A percentile compares a stretch with the other conserved stretches of the same genome.
Evolutionary conservation across 2,797 vertebrate genomes (phyloP).

Genomic region (Protonibea diacanthus): DNA sequence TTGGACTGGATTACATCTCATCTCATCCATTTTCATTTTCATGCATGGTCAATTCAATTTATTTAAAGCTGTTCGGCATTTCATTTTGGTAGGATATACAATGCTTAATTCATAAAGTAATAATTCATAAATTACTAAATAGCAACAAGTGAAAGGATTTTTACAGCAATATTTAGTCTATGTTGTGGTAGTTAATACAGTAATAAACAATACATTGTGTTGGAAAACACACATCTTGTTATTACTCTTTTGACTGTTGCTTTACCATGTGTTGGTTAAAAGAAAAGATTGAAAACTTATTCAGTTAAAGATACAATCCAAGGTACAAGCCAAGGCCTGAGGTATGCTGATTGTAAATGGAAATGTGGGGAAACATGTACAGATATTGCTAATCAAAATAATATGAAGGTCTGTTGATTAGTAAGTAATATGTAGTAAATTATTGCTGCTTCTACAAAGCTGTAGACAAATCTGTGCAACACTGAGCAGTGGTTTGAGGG

Average conservation of each 20-base stretch:
- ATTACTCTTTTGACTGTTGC: slow-evolving; percentile 14
- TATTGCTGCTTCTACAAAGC: background rate
- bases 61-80: background rate
- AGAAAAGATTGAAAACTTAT: slow-evolving; percentile 15
- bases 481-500: background rate
- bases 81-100: slow-evolving; percentile 2
- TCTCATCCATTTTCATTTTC: slow-evolving; percentile 21
- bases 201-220: background rate
- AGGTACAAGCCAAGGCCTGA: slow-evolving; percentile 1
- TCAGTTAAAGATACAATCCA: slow-evolving; percentile 10
- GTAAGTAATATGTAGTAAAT: background rate
- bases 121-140: background rate
- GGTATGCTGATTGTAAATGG: slow-evolving; percentile 25
- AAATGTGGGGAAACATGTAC: slow-evolving; percentile 5
- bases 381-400: slow-evolving; percentile 7
- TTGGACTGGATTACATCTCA: slow-evolving; percentile 35
- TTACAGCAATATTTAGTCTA: slow-evolving; percentile 5
- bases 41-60: slow-evolving; percentile 1
- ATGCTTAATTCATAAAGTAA: too few species aligned
- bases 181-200: background rate
- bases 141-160: slow-evolving; percentile 2
- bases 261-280: slow-evolving; percentile 28
- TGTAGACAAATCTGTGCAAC: background rate
- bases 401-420: slow-evolving; percentile 8
- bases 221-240: slow-evolving; percentile 18